These are phyloP conservation scores for Brachionus manjavacas DNA, from an alignment of 1,140 invertebrate species.

Conservation along the genomic window DNA sequence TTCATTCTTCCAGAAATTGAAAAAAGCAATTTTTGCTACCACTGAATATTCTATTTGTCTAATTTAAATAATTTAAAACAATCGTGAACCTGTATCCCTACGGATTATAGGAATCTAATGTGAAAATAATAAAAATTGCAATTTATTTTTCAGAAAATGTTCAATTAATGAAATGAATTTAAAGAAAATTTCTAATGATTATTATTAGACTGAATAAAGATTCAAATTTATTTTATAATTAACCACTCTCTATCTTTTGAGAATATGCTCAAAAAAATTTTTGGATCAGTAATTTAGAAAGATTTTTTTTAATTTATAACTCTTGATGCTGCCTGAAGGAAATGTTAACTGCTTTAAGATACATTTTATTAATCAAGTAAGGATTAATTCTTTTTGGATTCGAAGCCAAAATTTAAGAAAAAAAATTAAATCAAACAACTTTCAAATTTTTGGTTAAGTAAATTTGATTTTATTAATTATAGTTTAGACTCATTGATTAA, in stretches of 20 bases:
- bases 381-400: not conserved
- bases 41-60: not conserved
- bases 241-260: not conserved
- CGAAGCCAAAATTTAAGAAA: conserved; percentile 12
- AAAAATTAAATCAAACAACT: not conserved
- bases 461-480: conserved; percentile 1
- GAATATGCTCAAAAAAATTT: not conserved
- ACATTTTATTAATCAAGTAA: not conserved
- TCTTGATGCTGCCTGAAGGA: not conserved
- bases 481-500: not conserved
- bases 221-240: not conserved
- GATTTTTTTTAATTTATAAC: not conserved
- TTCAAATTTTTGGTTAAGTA: not conserved
- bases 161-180: not conserved
- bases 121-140: not conserved
- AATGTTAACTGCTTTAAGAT: not conserved
- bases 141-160: not conserved
- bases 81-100: not conserved
- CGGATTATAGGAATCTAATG: not conserved
- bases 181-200: not conserved
- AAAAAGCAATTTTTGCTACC: not conserved
- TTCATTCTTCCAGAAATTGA: not conserved
- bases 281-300: not conserved
- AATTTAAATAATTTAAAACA: not conserved
- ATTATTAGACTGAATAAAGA: not conserved